These are phyloP conservation scores for Triplophysa dalaica DNA, from an alignment of 2,113 vertebrate genomes.

Conservation along the genomic window DNA sequence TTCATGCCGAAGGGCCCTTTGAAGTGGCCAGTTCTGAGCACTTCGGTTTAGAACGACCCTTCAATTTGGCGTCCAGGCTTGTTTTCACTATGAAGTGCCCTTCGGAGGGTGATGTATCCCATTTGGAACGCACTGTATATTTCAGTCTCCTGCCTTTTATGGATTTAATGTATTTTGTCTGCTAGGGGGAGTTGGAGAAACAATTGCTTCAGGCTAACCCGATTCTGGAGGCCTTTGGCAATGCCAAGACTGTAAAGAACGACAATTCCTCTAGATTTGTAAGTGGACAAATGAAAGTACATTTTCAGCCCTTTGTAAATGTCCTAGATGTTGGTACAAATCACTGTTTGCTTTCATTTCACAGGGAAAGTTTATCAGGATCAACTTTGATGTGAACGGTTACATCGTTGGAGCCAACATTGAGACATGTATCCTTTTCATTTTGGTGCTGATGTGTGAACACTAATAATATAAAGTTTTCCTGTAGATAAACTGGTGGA, in stretches of 20 bases:
- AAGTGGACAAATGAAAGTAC: constrained; percentile 64
- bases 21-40: too few species aligned
- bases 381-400: constrained; percentile 98
- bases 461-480: neutral
- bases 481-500: too few species aligned
- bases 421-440: constrained; percentile 94
- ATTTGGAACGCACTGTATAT: neutral
- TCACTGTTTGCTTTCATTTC: neutral
- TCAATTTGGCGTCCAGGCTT: too few species aligned
- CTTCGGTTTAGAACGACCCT: too few species aligned
- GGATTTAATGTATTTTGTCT: neutral
- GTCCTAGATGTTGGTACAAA: neutral
- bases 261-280: constrained; percentile 98
- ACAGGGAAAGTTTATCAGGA: constrained; percentile 97
- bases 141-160: neutral
- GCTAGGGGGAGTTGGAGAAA: constrained; percentile 96
- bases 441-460: neutral
- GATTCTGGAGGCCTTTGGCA: constrained; percentile 97
- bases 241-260: constrained; percentile 98
- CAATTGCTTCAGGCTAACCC: constrained; percentile 98
- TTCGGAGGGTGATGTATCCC: too few species aligned
- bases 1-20: too few species aligned
- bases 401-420: constrained; percentile 99
- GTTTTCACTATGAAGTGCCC: too few species aligned
- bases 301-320: neutral